Evolutionary conservation across 2,113 vertebrate species (phyloP), one percentile per base, ranked within the genome.

Genomic region (Danionella cerebrum): DNA sequence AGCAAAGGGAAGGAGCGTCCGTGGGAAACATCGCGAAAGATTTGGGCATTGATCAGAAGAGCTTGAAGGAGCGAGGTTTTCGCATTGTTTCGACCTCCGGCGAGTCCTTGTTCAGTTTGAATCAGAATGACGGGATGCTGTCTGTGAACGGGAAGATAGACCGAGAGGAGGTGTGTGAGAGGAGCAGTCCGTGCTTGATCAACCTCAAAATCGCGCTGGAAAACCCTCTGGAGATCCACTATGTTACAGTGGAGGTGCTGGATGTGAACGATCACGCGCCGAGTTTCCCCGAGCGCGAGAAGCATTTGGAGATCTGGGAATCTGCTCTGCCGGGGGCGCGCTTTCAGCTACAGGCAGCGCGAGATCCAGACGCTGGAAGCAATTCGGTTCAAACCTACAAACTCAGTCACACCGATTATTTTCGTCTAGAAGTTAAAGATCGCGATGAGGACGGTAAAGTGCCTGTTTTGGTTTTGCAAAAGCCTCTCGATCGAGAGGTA

Each of bases 191-290:
- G 19, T 83, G 82, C 50, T 54, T 79, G 13, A 54, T 82, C 2
- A 71, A 58, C 72, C 65, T 84, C 3, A 54, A 70, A 73, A 58
- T 71, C 1, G 35, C 60, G 1, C 31, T 86, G 11, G 86, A 88
- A 70, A 81, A 83, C 55, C 86, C 86, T 1, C 74, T 87, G 1
- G 85, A 86, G 21, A 77, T 85, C 2, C 81, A 86, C 35, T 82
- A 80, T 45, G 74, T 83, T 2, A 44, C 68, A 2, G 76, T 86
- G 1, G 84, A 84, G 42, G 70, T 87, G 27, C 5, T 80, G 2
- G 85, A 87, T 0, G 45, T 83, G 9, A 87, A 87, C 1, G 85
- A 87, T 24, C 75, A 87, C 33, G 66, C 76, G 2, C 85, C 85
- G 0, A 65, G 11, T 19, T 87, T 87, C 18, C 54, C 65, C 1